These are phyloP conservation scores for Synanthedon formicaeformis DNA, from an alignment of 2,888 invertebrate species.

Conservation along the genomic window DNA sequence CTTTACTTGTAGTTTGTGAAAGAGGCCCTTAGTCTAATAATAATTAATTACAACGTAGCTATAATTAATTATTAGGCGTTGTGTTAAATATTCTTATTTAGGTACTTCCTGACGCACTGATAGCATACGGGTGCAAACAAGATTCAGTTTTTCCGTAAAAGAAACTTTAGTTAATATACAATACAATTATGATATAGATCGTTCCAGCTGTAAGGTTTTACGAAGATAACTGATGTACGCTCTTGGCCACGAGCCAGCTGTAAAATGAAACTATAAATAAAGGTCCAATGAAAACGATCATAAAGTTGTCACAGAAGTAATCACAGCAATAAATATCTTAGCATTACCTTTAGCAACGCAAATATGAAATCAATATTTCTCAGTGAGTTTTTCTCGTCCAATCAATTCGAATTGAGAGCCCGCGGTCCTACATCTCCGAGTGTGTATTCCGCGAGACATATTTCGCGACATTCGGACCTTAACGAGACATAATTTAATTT, in stretches of 20 bases:
- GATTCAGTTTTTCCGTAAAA: background rate
- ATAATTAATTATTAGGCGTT: background rate
- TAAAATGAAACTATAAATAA: background rate
- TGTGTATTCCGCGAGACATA: constrained; percentile 8
- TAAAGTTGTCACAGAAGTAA: background rate
- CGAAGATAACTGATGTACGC: background rate
- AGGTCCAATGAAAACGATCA: background rate
- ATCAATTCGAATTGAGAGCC: background rate
- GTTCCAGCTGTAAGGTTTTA: background rate
- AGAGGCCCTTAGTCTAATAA: background rate
- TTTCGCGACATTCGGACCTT: constrained; percentile 19
- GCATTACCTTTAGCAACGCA: background rate
- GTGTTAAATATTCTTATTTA: background rate
- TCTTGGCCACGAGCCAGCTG: background rate
- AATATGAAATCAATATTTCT: background rate
- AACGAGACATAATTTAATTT: constrained; percentile 31
- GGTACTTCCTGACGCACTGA: background rate
- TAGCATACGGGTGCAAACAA: background rate
- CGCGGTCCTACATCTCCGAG: background rate
- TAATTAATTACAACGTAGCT: no score
- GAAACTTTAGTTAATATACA: no score
- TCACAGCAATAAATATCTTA: background rate
- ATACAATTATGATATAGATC: background rate
- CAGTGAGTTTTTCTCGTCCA: background rate
- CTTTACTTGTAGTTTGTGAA: no score